phyloP scores from a whole-genome alignment of 2,888 invertebrate species.

The Lasioglossum vierecki region DNA sequence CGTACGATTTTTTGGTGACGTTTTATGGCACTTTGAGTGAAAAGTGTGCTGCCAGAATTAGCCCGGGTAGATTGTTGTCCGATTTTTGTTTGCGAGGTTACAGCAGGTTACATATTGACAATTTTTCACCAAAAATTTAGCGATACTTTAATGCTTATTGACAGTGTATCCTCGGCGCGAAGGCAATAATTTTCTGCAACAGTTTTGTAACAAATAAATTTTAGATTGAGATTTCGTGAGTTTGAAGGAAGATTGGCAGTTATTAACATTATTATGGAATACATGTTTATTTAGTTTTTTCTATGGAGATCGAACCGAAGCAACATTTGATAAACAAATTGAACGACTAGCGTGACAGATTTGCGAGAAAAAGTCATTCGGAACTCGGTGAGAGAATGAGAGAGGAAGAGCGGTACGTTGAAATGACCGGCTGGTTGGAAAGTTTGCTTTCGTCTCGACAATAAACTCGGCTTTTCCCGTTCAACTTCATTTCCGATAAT shows the following conservation, averaged over 20 bases:
- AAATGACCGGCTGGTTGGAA: conserved; percentile 16
- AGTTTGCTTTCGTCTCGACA: conserved; percentile 45
- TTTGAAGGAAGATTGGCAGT: neutral
- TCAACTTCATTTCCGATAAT: conserved; percentile 53
- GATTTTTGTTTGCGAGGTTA: neutral
- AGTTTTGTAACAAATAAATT: neutral
- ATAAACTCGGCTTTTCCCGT: conserved; percentile 44
- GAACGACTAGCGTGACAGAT: neutral
- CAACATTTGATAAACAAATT: neutral
- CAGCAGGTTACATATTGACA: neutral
- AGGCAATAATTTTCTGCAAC: neutral
- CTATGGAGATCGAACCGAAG: neutral
- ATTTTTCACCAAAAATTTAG: neutral
- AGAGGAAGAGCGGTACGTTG: neutral
- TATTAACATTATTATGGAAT: neutral
- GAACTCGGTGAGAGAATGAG: neutral
- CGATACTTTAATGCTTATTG: neutral
- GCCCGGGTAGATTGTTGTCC: neutral
- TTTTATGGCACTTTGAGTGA: conserved; percentile 1
- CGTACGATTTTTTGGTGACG: neutral
- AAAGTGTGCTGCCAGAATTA: conserved; percentile 2
- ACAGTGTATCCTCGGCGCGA: neutral
- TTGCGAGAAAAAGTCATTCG: neutral
- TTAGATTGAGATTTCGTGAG: neutral
- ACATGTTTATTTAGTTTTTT: neutral